These are phyloP conservation scores for Silurus glanis DNA, from an alignment of 2,113 vertebrate genomes.

Conservation along the genomic window DNA sequence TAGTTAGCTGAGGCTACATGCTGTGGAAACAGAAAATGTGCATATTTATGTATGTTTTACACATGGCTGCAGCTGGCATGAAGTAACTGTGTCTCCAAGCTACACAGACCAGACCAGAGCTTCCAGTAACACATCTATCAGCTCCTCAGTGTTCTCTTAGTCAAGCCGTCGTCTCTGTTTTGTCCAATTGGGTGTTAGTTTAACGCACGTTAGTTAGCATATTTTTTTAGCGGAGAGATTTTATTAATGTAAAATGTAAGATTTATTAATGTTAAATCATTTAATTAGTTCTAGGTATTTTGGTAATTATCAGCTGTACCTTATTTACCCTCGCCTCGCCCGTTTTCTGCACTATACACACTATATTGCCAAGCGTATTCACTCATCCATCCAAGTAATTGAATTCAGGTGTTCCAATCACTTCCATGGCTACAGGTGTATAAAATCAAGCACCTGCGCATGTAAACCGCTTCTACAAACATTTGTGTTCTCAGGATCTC, in stretches of 20 bases:
- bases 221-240: neutral
- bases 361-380: too few species aligned
- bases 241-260: too few species aligned
- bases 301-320: too few species aligned
- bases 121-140: neutral
- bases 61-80: neutral
- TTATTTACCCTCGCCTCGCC: too few species aligned
- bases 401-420: too few species aligned
- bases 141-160: neutral
- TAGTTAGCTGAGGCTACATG: neutral
- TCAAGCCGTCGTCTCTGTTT: neutral
- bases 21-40: neutral
- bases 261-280: too few species aligned
- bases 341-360: too few species aligned
- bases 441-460: too few species aligned
- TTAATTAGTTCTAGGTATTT: neutral
- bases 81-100: neutral
- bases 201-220: neutral
- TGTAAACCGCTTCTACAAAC: too few species aligned
- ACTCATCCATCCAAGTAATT: too few species aligned
- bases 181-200: neutral
- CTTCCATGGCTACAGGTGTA: too few species aligned
- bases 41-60: neutral
- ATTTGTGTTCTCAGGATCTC: too few species aligned
- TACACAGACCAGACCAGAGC: neutral